Evolutionary conservation across 2,888 invertebrate genomes (phyloP), one percentile per base, ranked within the genome.

Genomic region (Polylopha cassiicola): DNA sequence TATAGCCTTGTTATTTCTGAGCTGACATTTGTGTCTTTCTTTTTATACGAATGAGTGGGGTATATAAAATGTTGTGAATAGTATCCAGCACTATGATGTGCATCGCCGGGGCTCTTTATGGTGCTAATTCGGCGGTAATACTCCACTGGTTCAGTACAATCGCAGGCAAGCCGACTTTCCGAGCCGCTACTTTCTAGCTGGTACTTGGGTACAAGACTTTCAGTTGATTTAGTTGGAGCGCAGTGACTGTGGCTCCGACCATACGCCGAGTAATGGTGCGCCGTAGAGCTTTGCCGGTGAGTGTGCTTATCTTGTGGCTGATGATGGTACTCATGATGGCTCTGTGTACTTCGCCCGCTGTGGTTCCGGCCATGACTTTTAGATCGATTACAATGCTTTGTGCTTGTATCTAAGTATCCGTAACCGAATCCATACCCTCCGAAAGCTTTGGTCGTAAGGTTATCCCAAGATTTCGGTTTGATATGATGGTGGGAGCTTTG

Each of bases 391-490:
- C 71, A 49, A 39, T 82, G 75, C 52, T 87, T 81, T 13, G 62
- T 65, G 27, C 64, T 79, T 0, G 92, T 91, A 55, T 94, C 94
- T 37, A 93, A 75, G 58, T 94, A 95, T 4, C 94, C 95, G 58
- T 94, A 95, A 1, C 95, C 95, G 56, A 94, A 95, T 2, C 94
- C 94, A 51, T 95, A 95, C 0, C 94, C 95, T 0, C 94, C 94
- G 50, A 93, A 91, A 0, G 92, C 92, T 76, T 94, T 95, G 1
- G 94, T 94, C 0, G 95, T 92, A 37, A 95, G 78, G 73, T 95
- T 95, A 65, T 95, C 95, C 95, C 95, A 95, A 0, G 95, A 95
- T 67, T 95, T 95, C 0, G 95, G 95, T 61, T 95, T 95, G 1
- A 66, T 73, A 36, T 85, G 75, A 48, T 78, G 81, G 43, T 85